Percentiles rank a stretch among this genome's conserved stretches.
phyloP scores from a whole-genome alignment of 2,113 vertebrate genomes.

The Eulemur macaco region DNA sequence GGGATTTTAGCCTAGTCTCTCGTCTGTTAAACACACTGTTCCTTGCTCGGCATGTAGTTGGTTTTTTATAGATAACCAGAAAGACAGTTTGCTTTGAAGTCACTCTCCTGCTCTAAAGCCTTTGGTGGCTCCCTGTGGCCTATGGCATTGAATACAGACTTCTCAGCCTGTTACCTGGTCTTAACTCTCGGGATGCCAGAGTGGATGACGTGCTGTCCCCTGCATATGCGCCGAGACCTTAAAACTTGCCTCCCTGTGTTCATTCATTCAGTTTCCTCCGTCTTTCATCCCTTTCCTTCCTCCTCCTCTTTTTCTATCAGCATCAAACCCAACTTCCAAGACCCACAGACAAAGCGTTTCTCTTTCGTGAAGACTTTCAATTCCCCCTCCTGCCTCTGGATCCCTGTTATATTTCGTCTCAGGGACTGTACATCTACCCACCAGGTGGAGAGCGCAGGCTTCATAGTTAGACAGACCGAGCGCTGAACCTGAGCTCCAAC shows the following conservation, averaged over 20 bases:
- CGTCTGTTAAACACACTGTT: neutral
- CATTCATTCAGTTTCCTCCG: neutral
- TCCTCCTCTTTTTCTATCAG: neutral
- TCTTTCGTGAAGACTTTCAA: neutral
- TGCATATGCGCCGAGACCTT: neutral
- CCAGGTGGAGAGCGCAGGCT: neutral
- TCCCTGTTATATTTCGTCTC: neutral
- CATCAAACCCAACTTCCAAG: neutral
- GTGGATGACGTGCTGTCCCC: too few species aligned
- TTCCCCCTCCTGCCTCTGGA: neutral
- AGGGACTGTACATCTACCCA: neutral
- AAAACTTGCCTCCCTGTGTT: neutral
- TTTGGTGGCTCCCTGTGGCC: neutral
- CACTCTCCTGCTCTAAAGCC: neutral
- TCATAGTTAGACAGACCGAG: neutral
- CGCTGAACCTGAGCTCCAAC: neutral
- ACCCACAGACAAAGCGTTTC: neutral
- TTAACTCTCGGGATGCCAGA: neutral
- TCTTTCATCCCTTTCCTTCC: neutral
- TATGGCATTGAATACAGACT: too few species aligned
- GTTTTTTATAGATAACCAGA: neutral
- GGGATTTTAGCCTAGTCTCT: neutral
- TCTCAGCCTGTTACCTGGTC: neutral
- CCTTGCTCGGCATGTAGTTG: neutral
- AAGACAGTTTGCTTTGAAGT: neutral